These are phyloP conservation scores for Vannuccia rotundouncinata DNA, from an alignment of 2,888 invertebrate species.

Conservation along the genomic window DNA sequence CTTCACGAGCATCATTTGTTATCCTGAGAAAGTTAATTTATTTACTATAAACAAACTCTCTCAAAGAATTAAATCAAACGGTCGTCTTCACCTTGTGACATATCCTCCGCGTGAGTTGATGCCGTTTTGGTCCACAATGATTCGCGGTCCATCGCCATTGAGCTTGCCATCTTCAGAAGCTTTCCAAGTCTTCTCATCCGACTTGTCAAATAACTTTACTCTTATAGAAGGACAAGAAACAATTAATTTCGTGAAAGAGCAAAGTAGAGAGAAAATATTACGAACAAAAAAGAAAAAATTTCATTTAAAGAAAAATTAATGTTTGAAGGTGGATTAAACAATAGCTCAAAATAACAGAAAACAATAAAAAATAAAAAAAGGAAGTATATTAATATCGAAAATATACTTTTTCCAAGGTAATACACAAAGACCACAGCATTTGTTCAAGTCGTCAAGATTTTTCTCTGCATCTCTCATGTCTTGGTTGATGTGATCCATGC, in stretches of 20 bases:
- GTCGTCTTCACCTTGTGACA: conserved; percentile 72
- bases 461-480: conserved; percentile 99
- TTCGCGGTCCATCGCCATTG: conserved; percentile 59
- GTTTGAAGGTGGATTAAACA: no score
- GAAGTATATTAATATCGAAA: not conserved
- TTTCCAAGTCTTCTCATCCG: conserved; percentile 66
- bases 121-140: conserved; percentile 48
- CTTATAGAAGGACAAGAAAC: no score
- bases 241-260: no score
- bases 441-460: conserved; percentile 98
- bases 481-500: conserved; percentile 98
- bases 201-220: no score
- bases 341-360: no score
- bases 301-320: no score
- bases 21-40: no score
- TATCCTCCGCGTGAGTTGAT: conserved; percentile 67
- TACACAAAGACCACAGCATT: conserved; percentile 96
- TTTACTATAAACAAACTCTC: no score
- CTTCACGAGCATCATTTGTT: conserved; percentile 94
- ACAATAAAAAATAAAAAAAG: no score
- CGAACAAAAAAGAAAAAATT: no score
- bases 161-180: conserved; percentile 97
- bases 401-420: conserved; percentile 94
- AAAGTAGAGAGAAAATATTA: no score
- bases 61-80: no score